phyloP scores from a whole-genome alignment of 2,113 vertebrate genomes.

The Myotis brandtii region DNA sequence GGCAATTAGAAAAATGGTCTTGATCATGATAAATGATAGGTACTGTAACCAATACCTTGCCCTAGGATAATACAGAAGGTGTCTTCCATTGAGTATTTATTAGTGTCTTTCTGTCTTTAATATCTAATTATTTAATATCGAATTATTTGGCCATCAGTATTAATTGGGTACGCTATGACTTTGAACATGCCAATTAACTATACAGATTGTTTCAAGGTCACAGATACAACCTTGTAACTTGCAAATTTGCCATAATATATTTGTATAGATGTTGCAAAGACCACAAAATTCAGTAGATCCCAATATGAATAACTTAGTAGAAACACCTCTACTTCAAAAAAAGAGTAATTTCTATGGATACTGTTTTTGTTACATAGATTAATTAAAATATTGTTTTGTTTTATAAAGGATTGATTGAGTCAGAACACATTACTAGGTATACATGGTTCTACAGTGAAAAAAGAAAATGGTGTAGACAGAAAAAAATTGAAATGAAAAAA shows the following conservation, averaged over 20 bases:
- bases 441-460: not conserved
- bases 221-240: not conserved
- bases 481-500: not conserved
- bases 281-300: not conserved
- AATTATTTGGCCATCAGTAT: not conserved
- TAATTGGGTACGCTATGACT: not conserved
- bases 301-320: not conserved
- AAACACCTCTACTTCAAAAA: not conserved
- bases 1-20: constrained; percentile 46
- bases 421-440: not conserved
- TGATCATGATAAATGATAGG: constrained; percentile 58
- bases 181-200: not conserved
- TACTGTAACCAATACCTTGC: constrained; percentile 60
- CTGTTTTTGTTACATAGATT: not conserved
- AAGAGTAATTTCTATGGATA: not conserved
- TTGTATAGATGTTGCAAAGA: not conserved
- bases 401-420: not conserved
- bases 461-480: not conserved
- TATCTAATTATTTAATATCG: constrained; percentile 33
- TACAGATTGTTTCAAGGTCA: not conserved
- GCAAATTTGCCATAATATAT: not conserved
- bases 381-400: not conserved
- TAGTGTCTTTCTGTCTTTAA: constrained; percentile 52
- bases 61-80: constrained; percentile 15
- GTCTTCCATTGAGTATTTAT: constrained; percentile 60